Evolutionary conservation across 2,113 vertebrate genomes (phyloP), one percentile per base, ranked within the genome.

Genomic region (Rhinopomastus cyanomelas): DNA sequence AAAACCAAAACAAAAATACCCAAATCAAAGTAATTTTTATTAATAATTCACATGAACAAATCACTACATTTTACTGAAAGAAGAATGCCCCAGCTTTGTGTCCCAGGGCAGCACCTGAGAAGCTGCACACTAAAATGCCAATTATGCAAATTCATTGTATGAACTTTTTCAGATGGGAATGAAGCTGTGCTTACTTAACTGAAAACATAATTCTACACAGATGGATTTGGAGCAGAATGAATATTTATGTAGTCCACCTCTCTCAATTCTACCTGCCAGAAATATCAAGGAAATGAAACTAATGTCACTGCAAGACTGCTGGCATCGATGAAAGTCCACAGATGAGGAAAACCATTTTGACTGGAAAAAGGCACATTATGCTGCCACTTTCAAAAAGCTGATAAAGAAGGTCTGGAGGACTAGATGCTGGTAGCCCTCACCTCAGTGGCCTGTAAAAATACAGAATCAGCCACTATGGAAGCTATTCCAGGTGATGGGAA

Each of bases 211-310:
- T 92, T 92, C 81, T 92, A 94, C 27, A 0, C 90, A 85, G 74
- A 95, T 91, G 60, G 75, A 94, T 95, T 89, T 88, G 71, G 83
- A 95, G 39, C 60, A 79, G 62, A 88, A 90, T 88, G 42, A 91
- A 93, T 91, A 92, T 94, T 95, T 93, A 96, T 81, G 64, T 52
- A 87, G 62, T 84, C 88, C 88, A 95, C 81, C 92, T 76, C 59
- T 91, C 14, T 5, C 77, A 71, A 76, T 86, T 92, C 78, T 65
- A 93, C 81, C 81, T 95, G 89, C 59, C 84, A 94, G 67, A 94
- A 88, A 90, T 53, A 85, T 37, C 66, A 87, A 68, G 62, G 15
- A 44, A 17, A 83, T 61, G 34, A 91, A 78, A 46, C 36, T 91
- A 49, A 88, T 42, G 77, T 44, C 71, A 84, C 52, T 55, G 61